Evolutionary conservation across 2,888 invertebrate species (phyloP), one percentile per base, ranked within the genome.

Genomic region (Allolobophora icterica): DNA sequence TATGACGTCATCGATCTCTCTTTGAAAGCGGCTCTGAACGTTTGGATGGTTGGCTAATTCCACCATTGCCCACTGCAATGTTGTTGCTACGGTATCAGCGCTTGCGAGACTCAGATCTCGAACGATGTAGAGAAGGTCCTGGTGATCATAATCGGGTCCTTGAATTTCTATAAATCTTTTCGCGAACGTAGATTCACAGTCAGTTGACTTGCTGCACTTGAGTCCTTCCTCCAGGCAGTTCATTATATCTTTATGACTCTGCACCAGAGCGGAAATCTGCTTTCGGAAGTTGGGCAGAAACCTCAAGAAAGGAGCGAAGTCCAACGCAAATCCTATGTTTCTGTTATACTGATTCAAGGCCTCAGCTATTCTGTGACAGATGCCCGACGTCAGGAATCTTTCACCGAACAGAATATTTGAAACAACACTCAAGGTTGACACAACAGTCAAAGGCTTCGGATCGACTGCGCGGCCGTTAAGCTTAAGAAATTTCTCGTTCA

Each of bases 11-110:
- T 90, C 90, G 24, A 90, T 90, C 35, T 90, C 90, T 11, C 58
- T 21, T 24, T 83, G 90, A 2, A 42, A 17, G 35, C 90, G 52
- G 24, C 0, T n/a, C 34, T 90, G 90, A 30, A 90, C 19, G 6
- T 71, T 35, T 24, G 90, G 58, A 71, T 90, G 58, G n/a, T 90
- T 90, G 52, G 90, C 90, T 34, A 90, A 34, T 58, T 90, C 52
- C 35, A 90, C 71, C 34, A 90, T 6, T 24, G 71, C 52, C 52
- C 90, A 90, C 3, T 38, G 83, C 19, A 90, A 21, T 5, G n/a
- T 21, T 21, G 90, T 34, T 0, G 83, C 0, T 19, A 83, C 34
- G 24, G 90, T 90, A 0, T 90, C 90, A 2, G 71, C 24, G 17
- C 90, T 33, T 35, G n/a, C 90, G 19, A 90, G 17, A n/a, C 52